Conservation (phyloP, 2,888 invertebrate genomes). For the Cephus runcator region DNA sequence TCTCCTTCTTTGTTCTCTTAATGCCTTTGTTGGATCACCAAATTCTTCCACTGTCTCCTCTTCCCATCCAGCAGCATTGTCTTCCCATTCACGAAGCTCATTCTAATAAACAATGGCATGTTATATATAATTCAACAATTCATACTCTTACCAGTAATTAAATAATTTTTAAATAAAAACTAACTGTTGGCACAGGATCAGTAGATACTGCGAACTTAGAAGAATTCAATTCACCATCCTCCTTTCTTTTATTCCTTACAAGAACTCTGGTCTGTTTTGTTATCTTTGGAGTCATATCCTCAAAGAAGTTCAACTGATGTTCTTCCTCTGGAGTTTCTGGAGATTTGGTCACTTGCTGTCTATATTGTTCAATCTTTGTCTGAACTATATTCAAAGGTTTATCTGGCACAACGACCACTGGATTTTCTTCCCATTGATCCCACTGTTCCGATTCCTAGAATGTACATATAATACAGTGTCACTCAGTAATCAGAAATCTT, state of each 20-base stretch:
- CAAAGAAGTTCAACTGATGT: constrained; percentile 69
- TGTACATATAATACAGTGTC: neutral
- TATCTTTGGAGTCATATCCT: constrained; percentile 73
- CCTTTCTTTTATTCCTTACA: constrained; percentile 60
- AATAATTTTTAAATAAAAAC: constrained; percentile 28
- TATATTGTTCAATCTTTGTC: constrained; percentile 74
- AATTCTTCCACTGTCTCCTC: constrained; percentile 61
- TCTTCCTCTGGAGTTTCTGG: constrained; percentile 63
- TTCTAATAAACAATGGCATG: constrained; percentile 49
- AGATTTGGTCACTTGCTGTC: constrained; percentile 68
- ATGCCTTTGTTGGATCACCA: constrained; percentile 47
- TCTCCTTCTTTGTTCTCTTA: constrained; percentile 51
- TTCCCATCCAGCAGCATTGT: constrained; percentile 69
- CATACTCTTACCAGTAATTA: neutral
- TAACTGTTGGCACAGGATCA: constrained; percentile 65
- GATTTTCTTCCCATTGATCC: constrained; percentile 73
- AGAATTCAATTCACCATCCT: constrained; percentile 51
- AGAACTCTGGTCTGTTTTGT: constrained; percentile 71
- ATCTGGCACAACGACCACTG: constrained; percentile 58
- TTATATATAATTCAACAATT: neutral
- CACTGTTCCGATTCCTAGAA: constrained; percentile 66
- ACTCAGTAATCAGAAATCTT: too few species aligned
- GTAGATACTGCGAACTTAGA: constrained; percentile 66
- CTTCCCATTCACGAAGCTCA: constrained; percentile 70
- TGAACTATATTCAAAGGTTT: constrained; percentile 68